Conservation (phyloP, 2,113 vertebrate species). For the Gopherus evgoodei region DNA sequence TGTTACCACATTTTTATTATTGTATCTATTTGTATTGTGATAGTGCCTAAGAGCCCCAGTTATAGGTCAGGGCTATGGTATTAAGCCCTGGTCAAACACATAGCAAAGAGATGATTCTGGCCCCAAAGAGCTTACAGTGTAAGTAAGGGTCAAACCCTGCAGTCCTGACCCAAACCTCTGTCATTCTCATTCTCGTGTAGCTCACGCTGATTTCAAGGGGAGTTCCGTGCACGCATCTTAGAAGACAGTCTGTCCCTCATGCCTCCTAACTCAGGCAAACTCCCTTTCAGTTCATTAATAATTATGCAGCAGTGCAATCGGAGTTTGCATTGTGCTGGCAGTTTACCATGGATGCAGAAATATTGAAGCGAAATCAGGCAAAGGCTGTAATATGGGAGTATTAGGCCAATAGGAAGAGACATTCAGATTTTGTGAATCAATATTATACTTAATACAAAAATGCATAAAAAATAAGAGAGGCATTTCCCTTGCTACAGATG, state of each 20-base stretch:
- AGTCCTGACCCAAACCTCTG: not conserved
- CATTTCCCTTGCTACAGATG: not conserved
- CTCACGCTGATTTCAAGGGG: not conserved
- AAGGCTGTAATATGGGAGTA: not conserved
- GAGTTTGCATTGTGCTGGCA: not conserved
- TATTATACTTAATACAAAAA: not conserved
- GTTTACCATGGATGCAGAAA: not conserved
- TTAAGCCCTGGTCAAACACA: not conserved
- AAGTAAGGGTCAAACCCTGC: not conserved
- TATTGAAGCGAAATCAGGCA: not conserved
- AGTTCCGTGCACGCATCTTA: not conserved
- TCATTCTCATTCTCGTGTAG: not conserved
- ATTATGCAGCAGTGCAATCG: not conserved
- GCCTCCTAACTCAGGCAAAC: not conserved
- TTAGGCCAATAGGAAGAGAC: constrained; percentile 13
- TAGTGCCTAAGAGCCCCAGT: not conserved
- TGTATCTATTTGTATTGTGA: not conserved
- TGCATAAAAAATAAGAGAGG: not conserved
- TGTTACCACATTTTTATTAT: not conserved
- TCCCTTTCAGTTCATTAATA: constrained; percentile 20
- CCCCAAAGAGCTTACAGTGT: not conserved
- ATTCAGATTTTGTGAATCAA: not conserved
- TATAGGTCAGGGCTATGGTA: no score
- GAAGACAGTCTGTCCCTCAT: not conserved
- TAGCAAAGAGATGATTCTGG: not conserved